phyloP scores from a whole-genome alignment of 2,888 invertebrate genomes.

The Andrena trimmerana region DNA sequence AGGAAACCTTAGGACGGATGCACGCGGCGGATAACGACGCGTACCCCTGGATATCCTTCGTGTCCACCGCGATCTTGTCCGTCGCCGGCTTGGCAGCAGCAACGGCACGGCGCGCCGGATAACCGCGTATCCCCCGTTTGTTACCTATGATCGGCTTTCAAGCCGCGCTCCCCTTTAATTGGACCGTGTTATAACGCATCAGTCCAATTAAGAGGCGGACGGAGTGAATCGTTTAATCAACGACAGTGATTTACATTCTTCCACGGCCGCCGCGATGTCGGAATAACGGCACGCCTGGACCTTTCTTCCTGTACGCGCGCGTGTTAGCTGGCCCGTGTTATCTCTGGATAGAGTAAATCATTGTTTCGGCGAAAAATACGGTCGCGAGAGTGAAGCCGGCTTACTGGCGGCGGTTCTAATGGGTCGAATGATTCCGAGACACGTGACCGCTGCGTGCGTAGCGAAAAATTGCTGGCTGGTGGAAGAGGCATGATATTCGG shows the following conservation, averaged over 20 bases:
- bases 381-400: neutral
- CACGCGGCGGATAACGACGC: constrained; percentile 38
- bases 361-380: constrained; percentile 17
- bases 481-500: neutral
- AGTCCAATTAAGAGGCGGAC: constrained; percentile 76
- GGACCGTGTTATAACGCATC: constrained; percentile 76
- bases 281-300: constrained; percentile 38
- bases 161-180: constrained; percentile 73
- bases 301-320: constrained; percentile 46
- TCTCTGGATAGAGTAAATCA: constrained; percentile 39
- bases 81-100: constrained; percentile 18
- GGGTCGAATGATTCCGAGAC: neutral
- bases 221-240: constrained; percentile 78
- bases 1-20: constrained; percentile 29
- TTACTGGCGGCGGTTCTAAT: neutral
- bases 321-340: constrained; percentile 21
- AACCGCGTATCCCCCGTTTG: constrained; percentile 59
- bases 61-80: constrained; percentile 6
- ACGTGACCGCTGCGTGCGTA: neutral
- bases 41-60: constrained; percentile 34
- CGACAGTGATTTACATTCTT: constrained; percentile 76
- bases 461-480: neutral
- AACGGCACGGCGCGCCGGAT: constrained; percentile 22
- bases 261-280: constrained; percentile 27
- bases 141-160: constrained; percentile 68